Evolutionary conservation across 2,797 vertebrate species (phyloP), one percentile per base, ranked within the genome.

Genomic region (Lepus townsendii): DNA sequence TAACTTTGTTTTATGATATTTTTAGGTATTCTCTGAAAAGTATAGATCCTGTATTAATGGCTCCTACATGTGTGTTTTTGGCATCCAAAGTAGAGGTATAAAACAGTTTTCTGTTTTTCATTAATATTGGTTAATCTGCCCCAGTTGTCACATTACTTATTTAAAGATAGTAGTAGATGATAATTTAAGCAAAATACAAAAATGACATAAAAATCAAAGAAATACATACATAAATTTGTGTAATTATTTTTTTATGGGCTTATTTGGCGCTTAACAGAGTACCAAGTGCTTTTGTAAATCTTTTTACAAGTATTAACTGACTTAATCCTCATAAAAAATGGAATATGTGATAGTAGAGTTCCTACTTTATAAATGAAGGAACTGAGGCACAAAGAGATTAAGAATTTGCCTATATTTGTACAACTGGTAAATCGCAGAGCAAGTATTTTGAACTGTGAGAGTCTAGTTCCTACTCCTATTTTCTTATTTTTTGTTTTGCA

Each of bases 11-110:
- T 94, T 90, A 85, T 98, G 87, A 95, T 82, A 97, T 98, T 98
- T 47, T 95, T 98, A 99, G 99, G 97, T 99, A 99, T 98, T 99
- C 99, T 96, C 97, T 99, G 98, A 99, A 99, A 98, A 99, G 99
- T 98, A 99, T 99, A 98, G 99, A 99, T 98, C 99, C 99, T 86
- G 99, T 99, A 92, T 99, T 99, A 97, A 99, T 99, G 99, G 99
- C 99, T 97, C 99, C 99, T 89, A 99, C 99, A n/a, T 99, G 99
- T 98, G 99, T 99, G 96, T 99, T 99, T 98, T 98, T 99, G 98
- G 99, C 99, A 98, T 99, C 99, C 97, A 99, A 99, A 99, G 99
- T 99, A 97, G 99, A 99, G 99, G 99, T 99, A 99, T 98, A 97
- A 96, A 98, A 96, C 95, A 95, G 91, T 98, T 97, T 97, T 98